Evolutionary conservation across 1,140 invertebrate species (phyloP), one percentile per base, ranked within the genome.

Genomic region (Diuraphis noxia): DNA sequence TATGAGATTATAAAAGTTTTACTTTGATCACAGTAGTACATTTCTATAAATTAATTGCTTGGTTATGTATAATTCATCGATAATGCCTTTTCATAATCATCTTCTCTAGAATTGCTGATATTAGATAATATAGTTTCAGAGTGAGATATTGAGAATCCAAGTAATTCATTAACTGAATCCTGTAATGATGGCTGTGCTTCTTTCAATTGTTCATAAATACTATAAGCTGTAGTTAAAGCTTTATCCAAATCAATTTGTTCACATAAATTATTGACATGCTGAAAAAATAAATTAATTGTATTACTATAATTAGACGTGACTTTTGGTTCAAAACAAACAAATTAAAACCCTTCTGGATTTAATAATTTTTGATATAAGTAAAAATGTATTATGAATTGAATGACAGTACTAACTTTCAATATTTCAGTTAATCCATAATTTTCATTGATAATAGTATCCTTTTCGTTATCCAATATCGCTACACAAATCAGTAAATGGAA

Each of bases 351-450:
- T 72, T n/a, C n/a, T n/a, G 4, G 30, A 34, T n/a, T 72, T 17
- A n/a, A 34, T 63, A 30, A 63, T 13, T 30, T 63, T 30, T 63
- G 0, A 4, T 63, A 13, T 63, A 17, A 63, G 13, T 72, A 17
- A 2, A 81, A 36, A 63, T 25, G 46, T 49, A 36, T 46, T 84
- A 63, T 84, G 7, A 40, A 90, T 34, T 21, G 10, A 81, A 38
- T 41, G 88, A 92, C 92, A 90, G 9, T 77, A 92, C 92, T 93
- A 95, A 98, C 97, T 95, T 99, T 99, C 34, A 99, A 94, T 93
- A 99, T 99, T 95, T 99, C 98, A 23, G 97, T 99, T 93, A 99
- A 98, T 85, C 98, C 98, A 94, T 97, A 99, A 93, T 97, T 96
- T 93, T 97, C 97, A 93, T 97, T 97, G 93, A 99, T 98, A 21